Percentiles rank a stretch among this genome's conserved stretches.
Evolutionary conservation across 2,113 vertebrate species (phyloP).

Genomic region (Malurus melanocephalus): DNA sequence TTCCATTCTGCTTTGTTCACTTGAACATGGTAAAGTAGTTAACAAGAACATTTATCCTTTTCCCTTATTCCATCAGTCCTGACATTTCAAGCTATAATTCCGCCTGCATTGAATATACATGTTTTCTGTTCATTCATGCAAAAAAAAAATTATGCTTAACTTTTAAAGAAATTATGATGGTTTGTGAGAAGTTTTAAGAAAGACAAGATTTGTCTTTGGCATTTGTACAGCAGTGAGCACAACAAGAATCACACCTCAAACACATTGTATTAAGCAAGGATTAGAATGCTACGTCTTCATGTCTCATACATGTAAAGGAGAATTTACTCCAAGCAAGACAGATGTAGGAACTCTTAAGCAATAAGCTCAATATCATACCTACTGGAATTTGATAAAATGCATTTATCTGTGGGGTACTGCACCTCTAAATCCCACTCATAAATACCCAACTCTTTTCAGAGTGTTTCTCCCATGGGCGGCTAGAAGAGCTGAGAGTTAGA

Average conservation of each 20-base stretch:
- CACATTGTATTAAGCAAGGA: background rate
- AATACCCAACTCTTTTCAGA: background rate
- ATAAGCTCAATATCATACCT: background rate
- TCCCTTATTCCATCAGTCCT: slow-evolving; percentile 27
- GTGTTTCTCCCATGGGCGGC: background rate
- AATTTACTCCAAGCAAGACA: slow-evolving; percentile 13
- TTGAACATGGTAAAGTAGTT: slow-evolving; percentile 52
- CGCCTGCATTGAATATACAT: slow-evolving; percentile 28
- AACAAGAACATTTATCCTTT: slow-evolving; percentile 46
- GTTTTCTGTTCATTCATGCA: slow-evolving; percentile 8
- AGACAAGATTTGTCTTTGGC: background rate
- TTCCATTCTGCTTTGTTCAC: slow-evolving; percentile 40
- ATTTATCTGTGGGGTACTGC: background rate
- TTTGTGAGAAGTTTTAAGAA: slow-evolving; percentile 22
- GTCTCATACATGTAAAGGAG: background rate
- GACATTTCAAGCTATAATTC: slow-evolving; percentile 38
- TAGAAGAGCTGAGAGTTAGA: background rate
- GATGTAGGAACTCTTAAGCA: background rate
- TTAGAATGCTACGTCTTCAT: background rate
- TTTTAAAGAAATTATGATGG: slow-evolving; percentile 11
- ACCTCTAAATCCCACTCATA: background rate
- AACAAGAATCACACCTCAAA: background rate
- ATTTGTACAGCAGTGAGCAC: background rate
- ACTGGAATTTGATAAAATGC: background rate
- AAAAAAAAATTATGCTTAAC: background rate